Base-by-base conservation (phyloP, 2,113 vertebrate species). In the Proterorhinus semilunaris region DNA sequence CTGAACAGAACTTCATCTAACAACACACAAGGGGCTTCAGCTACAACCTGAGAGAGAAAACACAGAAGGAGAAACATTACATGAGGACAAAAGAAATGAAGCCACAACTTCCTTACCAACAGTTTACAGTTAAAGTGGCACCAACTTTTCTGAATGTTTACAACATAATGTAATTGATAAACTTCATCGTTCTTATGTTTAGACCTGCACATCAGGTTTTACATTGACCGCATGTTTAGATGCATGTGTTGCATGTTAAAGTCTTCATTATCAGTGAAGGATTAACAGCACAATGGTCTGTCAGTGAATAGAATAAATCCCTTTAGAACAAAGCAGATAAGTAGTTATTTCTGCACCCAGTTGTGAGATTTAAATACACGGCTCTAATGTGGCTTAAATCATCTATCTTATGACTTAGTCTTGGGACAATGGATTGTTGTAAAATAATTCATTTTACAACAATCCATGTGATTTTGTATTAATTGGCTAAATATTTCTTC, bases 1-100 rank as follows among this genome's bases (percentile, higher is more conserved):
- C 83, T 86, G 74, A 84, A 75, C 70, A 85, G 86, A 83, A 82
- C 88, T 84, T 91, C 91, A 92, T 91, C 79, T 84, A 90, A 87
- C 47, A 57, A 77, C 83, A 82, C 83, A 72, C 73, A 72, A 6
- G 87, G 88, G 87, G 86, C 88, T 82, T 91, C 86, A 79, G 74
- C 82, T 52, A 27, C 79, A 89, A 87, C 87, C 93, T 94, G 64
- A 10, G 2, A 63, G 44, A 48, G 74, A 66, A 13, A 13, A 43
- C 11, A 59, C 8, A 59, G 9, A 9, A 53, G 27, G 17, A 55
- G 52, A 53, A 36, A 36, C 27, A 36, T 17, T n/a, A 21, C 52
- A 54, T 10, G 17, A 9, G 9, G 27, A 36, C 27, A 36, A 36
- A 36, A 36, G 27, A 36, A 36, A 36, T 36, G 2, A 36, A 36